Evolutionary conservation across 1,140 invertebrate genomes (phyloP).

Genomic region (Acarapis woodi): DNA sequence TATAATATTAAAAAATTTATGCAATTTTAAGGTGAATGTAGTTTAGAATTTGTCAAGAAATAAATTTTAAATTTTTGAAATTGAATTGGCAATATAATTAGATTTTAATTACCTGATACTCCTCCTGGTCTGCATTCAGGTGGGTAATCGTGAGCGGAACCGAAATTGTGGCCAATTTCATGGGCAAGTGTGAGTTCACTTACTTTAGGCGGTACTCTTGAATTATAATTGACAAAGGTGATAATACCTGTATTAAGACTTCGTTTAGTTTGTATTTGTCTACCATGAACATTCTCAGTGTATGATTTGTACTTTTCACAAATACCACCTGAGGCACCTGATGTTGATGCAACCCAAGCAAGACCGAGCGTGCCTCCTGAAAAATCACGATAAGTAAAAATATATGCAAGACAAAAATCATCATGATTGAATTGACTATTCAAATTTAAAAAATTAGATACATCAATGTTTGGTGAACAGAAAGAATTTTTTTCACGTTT

Average conservation of each 20-base stretch:
- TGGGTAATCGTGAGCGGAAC: slow-evolving; percentile 90
- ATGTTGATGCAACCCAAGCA: slow-evolving; percentile 90
- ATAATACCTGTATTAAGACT: slow-evolving; percentile 97
- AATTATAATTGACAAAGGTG: slow-evolving; percentile 96
- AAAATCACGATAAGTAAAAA: slow-evolving; percentile 91
- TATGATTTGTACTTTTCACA: slow-evolving; percentile 95
- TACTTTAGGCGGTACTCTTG: slow-evolving; percentile 75
- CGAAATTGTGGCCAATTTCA: slow-evolving; percentile 98
- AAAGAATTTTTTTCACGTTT: slow-evolving; percentile 54
- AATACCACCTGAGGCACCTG: slow-evolving; percentile 84
- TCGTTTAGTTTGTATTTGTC: slow-evolving; percentile 68
- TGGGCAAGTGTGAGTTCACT: slow-evolving; percentile 91
- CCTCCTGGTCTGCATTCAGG: slow-evolving; percentile 62
- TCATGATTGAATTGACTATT: slow-evolving; percentile 88
- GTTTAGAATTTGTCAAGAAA: too few relatives aligned
- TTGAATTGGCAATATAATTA: too few relatives aligned
- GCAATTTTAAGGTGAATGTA: too few relatives aligned
- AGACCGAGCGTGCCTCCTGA: slow-evolving; percentile 80
- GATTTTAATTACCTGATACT: slow-evolving; percentile 29
- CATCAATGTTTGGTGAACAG: slow-evolving; percentile 90
- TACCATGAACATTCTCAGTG: slow-evolving; percentile 69
- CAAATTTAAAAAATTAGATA: slow-evolving; percentile 92
- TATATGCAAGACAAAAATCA: slow-evolving; percentile 89
- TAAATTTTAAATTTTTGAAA: too few relatives aligned
- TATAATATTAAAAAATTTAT: too few relatives aligned